phyloP scores from a whole-genome alignment of 2,888 invertebrate species.

The Agriopis leucophaearia region DNA sequence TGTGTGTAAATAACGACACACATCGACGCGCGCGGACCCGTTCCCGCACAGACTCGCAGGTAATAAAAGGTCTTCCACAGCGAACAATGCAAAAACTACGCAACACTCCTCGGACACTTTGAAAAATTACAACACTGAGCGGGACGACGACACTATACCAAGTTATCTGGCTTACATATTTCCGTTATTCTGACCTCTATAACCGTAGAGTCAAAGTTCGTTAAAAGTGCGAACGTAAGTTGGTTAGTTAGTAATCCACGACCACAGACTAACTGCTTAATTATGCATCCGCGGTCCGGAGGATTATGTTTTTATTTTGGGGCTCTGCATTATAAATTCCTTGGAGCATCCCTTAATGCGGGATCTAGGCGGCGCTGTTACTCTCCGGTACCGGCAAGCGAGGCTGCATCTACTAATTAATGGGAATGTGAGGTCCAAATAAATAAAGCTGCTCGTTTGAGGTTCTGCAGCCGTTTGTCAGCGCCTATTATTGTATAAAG shows the following conservation, averaged over 20 bases:
- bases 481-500: background rate
- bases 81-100: slow-evolving; percentile 38
- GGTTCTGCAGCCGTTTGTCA: background rate
- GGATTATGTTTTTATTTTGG: slow-evolving; percentile 76
- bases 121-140: slow-evolving; percentile 42
- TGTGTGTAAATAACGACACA: slow-evolving; percentile 35
- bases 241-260: slow-evolving; percentile 61
- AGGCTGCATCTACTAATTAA: slow-evolving; percentile 29
- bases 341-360: slow-evolving; percentile 68
- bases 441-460: slow-evolving; percentile 3
- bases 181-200: slow-evolving; percentile 22
- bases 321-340: slow-evolving; percentile 72
- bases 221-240: slow-evolving; percentile 20
- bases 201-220: background rate
- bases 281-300: slow-evolving; percentile 68
- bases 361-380: slow-evolving; percentile 53
- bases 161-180: slow-evolving; percentile 2
- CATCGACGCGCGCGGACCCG: slow-evolving; percentile 35
- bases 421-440: slow-evolving; percentile 28
- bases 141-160: slow-evolving; percentile 41
- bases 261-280: slow-evolving; percentile 72
- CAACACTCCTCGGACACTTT: slow-evolving; percentile 32
- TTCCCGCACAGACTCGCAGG: slow-evolving; percentile 24
- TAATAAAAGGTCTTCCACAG: slow-evolving; percentile 29
- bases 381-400: slow-evolving; percentile 30